Percentiles rank a stretch among this genome's conserved stretches.
These are phyloP conservation scores for Scolopax mira DNA, from an alignment of 2,113 vertebrate species.

Conservation along the genomic window DNA sequence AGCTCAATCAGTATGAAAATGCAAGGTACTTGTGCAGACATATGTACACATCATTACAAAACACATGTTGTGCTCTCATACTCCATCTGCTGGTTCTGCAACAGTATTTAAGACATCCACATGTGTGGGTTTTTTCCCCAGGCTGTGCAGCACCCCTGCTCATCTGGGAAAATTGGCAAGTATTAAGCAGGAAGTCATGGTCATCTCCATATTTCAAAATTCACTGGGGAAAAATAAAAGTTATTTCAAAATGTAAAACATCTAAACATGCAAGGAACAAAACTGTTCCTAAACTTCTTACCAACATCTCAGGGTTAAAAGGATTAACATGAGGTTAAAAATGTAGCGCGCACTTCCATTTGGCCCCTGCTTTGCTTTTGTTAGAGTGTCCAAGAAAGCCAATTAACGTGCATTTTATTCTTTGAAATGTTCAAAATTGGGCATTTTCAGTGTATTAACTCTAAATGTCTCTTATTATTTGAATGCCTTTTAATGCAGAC, in stretches of 20 bases:
- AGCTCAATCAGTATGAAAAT: neutral
- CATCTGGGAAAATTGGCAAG: conserved; percentile 9
- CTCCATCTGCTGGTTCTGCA: conserved; percentile 31
- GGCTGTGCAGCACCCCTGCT: neutral
- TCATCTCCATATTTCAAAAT: conserved; percentile 36
- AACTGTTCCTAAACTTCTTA: neutral
- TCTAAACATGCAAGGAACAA: neutral
- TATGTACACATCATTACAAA: neutral
- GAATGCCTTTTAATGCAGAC: conserved; percentile 47
- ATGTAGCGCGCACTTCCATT: neutral
- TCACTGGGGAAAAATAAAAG: conserved; percentile 5
- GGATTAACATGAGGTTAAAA: neutral
- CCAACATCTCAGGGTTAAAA: conserved; percentile 26
- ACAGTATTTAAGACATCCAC: neutral
- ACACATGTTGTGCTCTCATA: neutral
- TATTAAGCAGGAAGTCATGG: conserved; percentile 13
- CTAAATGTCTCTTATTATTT: conserved; percentile 20
- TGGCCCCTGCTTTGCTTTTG: neutral
- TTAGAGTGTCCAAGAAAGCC: conserved; percentile 23
- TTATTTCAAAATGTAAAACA: conserved; percentile 21
- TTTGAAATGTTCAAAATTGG: conserved; percentile 35
- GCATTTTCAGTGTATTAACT: neutral
- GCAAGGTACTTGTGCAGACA: accelerated
- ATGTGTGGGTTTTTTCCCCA: neutral
- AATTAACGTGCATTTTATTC: conserved; percentile 33